A percentile compares a stretch with the other conserved stretches of the same genome.
These are phyloP conservation scores for Tupaia tana DNA, from an alignment of 2,113 vertebrate genomes.

Conservation along the genomic window DNA sequence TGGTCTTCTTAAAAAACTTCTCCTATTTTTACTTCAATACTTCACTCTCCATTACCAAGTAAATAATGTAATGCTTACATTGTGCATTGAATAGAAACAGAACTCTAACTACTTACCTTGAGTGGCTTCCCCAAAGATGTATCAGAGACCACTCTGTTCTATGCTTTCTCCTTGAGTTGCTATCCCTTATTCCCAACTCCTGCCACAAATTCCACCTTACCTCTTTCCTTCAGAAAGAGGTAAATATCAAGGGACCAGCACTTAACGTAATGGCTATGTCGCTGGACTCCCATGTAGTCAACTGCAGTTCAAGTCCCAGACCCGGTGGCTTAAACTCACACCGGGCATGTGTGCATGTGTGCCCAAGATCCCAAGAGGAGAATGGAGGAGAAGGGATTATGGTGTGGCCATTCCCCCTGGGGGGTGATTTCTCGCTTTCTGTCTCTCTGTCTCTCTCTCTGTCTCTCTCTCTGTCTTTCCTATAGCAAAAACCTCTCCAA, in stretches of 20 bases:
- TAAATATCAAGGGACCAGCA: not conserved
- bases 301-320: no score
- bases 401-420: no score
- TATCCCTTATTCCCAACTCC: not conserved
- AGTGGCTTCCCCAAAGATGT: not conserved
- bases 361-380: no score
- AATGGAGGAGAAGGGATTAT: no score
- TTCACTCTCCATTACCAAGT: not conserved
- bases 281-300: no score
- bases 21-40: not conserved
- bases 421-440: no score
- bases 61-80: not conserved
- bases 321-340: no score
- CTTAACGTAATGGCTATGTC: no score
- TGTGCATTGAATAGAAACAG: not conserved
- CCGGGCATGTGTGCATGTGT: no score
- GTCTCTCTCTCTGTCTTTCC: no score
- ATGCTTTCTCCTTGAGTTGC: not conserved
- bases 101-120: not conserved
- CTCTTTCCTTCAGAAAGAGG: not conserved
- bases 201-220: not conserved
- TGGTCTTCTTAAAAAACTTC: not conserved
- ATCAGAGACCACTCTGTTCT: accelerated
- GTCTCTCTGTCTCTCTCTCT: no score
- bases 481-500: no score